Percentiles rank a stretch among this genome's conserved stretches.
phyloP scores from a whole-genome alignment of 2,888 invertebrate species.

The Agrochola macilenta region DNA sequence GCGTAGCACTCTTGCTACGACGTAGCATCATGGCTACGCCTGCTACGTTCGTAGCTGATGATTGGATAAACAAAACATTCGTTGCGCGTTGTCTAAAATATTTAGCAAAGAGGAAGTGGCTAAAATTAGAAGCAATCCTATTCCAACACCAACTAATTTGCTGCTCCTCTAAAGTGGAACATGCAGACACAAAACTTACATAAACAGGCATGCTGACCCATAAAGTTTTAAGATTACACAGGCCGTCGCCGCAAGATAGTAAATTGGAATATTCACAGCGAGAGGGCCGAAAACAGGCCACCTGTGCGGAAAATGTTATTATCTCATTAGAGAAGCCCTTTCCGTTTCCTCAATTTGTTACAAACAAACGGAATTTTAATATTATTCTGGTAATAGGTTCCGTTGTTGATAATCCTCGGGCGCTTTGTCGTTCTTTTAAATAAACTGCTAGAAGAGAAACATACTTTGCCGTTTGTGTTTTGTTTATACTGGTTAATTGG shows the following conservation, averaged over 20 bases:
- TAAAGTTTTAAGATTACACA: conserved; percentile 68
- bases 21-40: conserved; percentile 28
- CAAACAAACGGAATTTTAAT: conserved; percentile 85
- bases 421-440: conserved; percentile 72
- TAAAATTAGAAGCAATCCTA: conserved; percentile 7
- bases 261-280: conserved; percentile 68
- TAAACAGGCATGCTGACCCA: conserved; percentile 66
- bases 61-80: not conserved
- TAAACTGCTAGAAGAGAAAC: conserved; percentile 56
- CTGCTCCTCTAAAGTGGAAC: conserved; percentile 14
- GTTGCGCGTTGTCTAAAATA: not conserved
- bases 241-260: conserved; percentile 65
- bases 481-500: conserved; percentile 63
- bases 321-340: conserved; percentile 85
- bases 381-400: conserved; percentile 74
- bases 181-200: conserved; percentile 51
- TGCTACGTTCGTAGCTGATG: conserved; percentile 23
- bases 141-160: conserved; percentile 38
- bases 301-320: conserved; percentile 84
- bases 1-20: conserved; percentile 18
- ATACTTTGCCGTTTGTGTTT: conserved; percentile 55
- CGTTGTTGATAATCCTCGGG: conserved; percentile 73
- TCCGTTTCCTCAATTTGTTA: conserved; percentile 80
- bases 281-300: conserved; percentile 68
- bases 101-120: not conserved